Evolutionary conservation across 2,113 vertebrate genomes (phyloP).

Genomic region (Raphicerus campestris): DNA sequence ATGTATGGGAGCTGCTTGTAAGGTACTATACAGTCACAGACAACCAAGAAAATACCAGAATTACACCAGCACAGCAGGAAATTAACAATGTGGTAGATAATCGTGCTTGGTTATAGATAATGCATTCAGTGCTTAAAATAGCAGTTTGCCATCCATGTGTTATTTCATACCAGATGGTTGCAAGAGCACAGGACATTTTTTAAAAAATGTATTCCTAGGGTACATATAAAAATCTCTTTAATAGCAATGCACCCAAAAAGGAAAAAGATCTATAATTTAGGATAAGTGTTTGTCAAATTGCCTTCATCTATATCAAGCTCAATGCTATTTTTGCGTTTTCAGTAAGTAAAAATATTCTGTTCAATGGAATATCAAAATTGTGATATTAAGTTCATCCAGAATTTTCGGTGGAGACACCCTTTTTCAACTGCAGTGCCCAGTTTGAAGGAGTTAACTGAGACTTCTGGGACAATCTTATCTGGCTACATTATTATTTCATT

Average conservation of each 20-base stretch:
- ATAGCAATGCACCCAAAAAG: conserved; percentile 36
- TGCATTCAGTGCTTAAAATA: conserved; percentile 71
- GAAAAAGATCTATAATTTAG: conserved; percentile 32
- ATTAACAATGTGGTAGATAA: conserved; percentile 70
- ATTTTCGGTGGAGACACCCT: background rate
- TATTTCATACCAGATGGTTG: conserved; percentile 78
- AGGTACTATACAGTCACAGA: conserved; percentile 19
- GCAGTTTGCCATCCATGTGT: conserved; percentile 76
- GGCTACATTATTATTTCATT: background rate
- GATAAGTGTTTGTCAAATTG: conserved; percentile 67
- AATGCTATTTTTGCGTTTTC: conserved; percentile 59
- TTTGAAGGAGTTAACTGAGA: background rate
- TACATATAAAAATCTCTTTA: conserved; percentile 57
- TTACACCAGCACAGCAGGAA: conserved; percentile 56
- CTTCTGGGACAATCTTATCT: background rate
- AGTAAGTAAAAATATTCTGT: conserved; percentile 37
- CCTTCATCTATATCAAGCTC: conserved; percentile 55
- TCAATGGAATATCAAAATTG: conserved; percentile 24
- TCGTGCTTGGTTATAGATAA: conserved; percentile 67
- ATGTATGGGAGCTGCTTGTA: background rate
- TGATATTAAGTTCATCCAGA: background rate
- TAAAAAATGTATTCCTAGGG: background rate
- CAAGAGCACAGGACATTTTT: conserved; percentile 64
- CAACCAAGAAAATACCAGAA: conserved; percentile 64
- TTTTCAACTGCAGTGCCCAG: background rate